Conservation (phyloP, 2,113 vertebrate genomes). For the Speoplatyrhinus poulsoni region DNA sequence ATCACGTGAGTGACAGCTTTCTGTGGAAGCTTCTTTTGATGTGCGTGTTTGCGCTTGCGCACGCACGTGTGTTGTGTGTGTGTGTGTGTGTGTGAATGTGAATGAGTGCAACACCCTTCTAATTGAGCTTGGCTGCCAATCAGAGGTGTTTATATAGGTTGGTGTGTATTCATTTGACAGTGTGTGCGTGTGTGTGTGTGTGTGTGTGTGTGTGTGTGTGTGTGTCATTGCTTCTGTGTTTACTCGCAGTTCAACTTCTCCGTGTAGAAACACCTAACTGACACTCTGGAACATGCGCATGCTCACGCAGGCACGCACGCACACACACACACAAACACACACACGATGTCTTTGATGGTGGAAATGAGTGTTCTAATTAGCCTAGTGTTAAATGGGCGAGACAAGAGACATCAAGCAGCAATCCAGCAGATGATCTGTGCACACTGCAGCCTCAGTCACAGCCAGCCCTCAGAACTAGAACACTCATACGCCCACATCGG, state of each 20-base stretch:
- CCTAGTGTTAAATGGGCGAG: slow-evolving; percentile 48
- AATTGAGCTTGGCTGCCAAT: neutral
- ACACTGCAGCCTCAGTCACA: slow-evolving; percentile 8
- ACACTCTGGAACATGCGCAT: neutral
- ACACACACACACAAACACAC: slow-evolving; percentile 20
- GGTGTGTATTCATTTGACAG: neutral
- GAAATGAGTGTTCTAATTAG: slow-evolving; percentile 62
- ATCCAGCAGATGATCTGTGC: slow-evolving; percentile 37
- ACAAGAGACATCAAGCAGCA: slow-evolving; percentile 50
- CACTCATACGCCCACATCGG: too few species aligned
- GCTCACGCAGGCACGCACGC: neutral
- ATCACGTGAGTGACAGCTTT: slow-evolving; percentile 68
- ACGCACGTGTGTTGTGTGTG: neutral
- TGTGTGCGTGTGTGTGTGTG: neutral
- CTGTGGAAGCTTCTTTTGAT: slow-evolving; percentile 42
- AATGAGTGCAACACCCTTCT: neutral
- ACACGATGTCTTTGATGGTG: slow-evolving; percentile 54
- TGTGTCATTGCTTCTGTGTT: slow-evolving; percentile 6
- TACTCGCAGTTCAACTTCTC: slow-evolving; percentile 32
- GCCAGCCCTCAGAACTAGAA: too few species aligned
- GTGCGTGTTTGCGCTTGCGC: neutral
- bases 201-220: slow-evolving; percentile 3
- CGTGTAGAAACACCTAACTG: slow-evolving; percentile 17
- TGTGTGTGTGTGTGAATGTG: slow-evolving; percentile 3
- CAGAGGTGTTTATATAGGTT: neutral